Conservation (phyloP, 2,113 vertebrate species). For the Poeciliopsis prolifica region DNA sequence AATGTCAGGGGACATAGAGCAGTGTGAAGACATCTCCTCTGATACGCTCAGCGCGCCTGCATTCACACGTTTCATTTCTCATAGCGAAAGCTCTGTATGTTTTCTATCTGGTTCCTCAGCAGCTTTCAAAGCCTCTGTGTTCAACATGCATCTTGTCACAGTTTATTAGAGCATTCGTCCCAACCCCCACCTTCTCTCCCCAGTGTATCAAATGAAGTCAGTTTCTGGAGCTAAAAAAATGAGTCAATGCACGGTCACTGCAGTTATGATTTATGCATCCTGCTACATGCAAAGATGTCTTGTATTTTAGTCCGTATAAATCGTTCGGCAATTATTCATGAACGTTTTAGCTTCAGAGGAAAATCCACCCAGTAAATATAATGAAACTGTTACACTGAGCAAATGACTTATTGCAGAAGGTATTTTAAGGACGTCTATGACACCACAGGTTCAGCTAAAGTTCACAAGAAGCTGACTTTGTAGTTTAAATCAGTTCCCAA, state of each 20-base stretch:
- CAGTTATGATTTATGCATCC: constrained; percentile 52
- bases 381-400: constrained; percentile 25
- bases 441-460: constrained; percentile 23
- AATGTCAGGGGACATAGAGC: constrained; percentile 22
- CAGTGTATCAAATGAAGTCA: constrained; percentile 41
- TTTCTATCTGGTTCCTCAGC: neutral
- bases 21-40: constrained; percentile 26
- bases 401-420: neutral
- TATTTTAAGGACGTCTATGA: neutral
- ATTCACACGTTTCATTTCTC: constrained; percentile 17
- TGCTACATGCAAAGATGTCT: constrained; percentile 24
- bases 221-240: constrained; percentile 8
- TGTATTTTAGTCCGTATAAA: constrained; percentile 54
- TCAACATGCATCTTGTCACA: constrained; percentile 18
- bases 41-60: neutral
- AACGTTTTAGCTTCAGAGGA: constrained; percentile 35
- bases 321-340: constrained; percentile 64
- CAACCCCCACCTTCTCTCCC: neutral
- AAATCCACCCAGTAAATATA: constrained; percentile 6
- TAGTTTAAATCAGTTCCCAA: constrained; percentile 26
- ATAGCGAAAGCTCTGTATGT: neutral
- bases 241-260: constrained; percentile 26
- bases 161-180: neutral
- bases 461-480: constrained; percentile 47
- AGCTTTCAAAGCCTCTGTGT: constrained; percentile 1